phyloP scores from a whole-genome alignment of 2,888 invertebrate genomes.

The Diaphora mendica region DNA sequence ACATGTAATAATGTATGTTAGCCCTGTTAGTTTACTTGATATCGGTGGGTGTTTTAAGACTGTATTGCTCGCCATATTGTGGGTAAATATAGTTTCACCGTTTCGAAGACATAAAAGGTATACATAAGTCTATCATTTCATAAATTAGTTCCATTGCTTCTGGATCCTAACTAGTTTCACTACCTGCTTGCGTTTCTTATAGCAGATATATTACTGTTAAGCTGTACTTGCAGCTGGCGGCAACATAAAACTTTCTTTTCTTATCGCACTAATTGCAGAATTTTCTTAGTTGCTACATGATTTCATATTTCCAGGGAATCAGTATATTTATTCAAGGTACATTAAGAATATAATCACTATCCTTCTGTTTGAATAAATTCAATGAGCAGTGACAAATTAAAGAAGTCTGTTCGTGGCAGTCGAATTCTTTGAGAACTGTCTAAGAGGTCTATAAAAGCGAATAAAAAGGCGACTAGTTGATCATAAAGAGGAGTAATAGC shows the following conservation, averaged over 20 bases:
- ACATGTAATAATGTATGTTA: constrained; percentile 44
- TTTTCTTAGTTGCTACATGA: constrained; percentile 49
- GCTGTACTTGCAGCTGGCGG: constrained; percentile 53
- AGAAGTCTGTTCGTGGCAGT: constrained; percentile 61
- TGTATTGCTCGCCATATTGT: constrained; percentile 43
- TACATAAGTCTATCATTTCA: constrained; percentile 53
- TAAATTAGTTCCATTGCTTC: constrained; percentile 57
- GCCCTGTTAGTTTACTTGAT: constrained; percentile 38
- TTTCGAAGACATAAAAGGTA: constrained; percentile 31
- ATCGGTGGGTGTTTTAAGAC: constrained; percentile 48
- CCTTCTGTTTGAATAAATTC: constrained; percentile 60
- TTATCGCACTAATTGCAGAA: constrained; percentile 52
- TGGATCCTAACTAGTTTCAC: constrained; percentile 59
- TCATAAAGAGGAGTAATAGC: constrained; percentile 11
- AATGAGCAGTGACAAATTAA: constrained; percentile 62
- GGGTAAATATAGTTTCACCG: constrained; percentile 39
- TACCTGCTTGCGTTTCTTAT: constrained; percentile 64
- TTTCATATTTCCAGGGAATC: constrained; percentile 31
- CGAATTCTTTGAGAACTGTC: constrained; percentile 59
- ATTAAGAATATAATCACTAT: constrained; percentile 26
- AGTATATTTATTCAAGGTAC: constrained; percentile 22
- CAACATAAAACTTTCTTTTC: constrained; percentile 64
- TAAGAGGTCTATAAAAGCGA: constrained; percentile 29
- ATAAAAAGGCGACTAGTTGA: constrained; percentile 20
- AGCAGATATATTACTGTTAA: constrained; percentile 49